Conservation (phyloP, 2,113 vertebrate genomes). For the Sander vitreus region DNA sequence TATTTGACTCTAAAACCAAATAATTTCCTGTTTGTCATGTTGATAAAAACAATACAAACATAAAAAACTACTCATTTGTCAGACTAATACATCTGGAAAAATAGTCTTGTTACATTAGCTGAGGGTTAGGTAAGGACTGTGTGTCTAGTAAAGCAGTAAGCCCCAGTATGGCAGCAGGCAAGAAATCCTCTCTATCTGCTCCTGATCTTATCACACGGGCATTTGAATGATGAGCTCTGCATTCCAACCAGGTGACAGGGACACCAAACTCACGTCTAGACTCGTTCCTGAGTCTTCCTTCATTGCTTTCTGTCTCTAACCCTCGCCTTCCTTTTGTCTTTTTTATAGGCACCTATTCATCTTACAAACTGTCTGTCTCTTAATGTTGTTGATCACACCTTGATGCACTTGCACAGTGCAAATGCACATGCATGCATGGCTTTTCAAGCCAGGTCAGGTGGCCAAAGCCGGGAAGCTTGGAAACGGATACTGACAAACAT, state of each 20-base stretch:
- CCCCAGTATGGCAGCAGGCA: slow-evolving; percentile 47
- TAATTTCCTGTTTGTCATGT: not conserved
- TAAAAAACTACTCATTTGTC: not conserved
- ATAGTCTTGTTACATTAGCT: not conserved
- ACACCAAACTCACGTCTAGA: slow-evolving; percentile 71
- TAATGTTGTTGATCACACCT: slow-evolving; percentile 30
- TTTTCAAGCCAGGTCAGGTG: slow-evolving; percentile 62
- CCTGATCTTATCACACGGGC: slow-evolving; percentile 73
- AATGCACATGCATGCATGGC: slow-evolving; percentile 35
- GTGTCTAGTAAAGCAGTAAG: slow-evolving; percentile 14
- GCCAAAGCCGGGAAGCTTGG: slow-evolving; percentile 48
- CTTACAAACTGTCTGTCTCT: slow-evolving; percentile 27
- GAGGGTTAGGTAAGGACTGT: slow-evolving; percentile 22
- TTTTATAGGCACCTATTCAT: slow-evolving; percentile 31
- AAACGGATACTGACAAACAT: slow-evolving; percentile 64
- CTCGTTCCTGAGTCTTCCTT: slow-evolving; percentile 59
- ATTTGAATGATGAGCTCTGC: slow-evolving; percentile 65
- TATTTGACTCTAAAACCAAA: not conserved
- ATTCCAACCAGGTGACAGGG: slow-evolving; percentile 81
- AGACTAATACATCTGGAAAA: not conserved
- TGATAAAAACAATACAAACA: not conserved
- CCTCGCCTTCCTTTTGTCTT: slow-evolving; percentile 44
- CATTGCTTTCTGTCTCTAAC: slow-evolving; percentile 24
- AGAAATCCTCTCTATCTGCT: slow-evolving; percentile 76
- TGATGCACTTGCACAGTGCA: slow-evolving; percentile 13